Base-by-base conservation (phyloP, 2,888 invertebrate species). In the Oxycera nigricornis region DNA sequence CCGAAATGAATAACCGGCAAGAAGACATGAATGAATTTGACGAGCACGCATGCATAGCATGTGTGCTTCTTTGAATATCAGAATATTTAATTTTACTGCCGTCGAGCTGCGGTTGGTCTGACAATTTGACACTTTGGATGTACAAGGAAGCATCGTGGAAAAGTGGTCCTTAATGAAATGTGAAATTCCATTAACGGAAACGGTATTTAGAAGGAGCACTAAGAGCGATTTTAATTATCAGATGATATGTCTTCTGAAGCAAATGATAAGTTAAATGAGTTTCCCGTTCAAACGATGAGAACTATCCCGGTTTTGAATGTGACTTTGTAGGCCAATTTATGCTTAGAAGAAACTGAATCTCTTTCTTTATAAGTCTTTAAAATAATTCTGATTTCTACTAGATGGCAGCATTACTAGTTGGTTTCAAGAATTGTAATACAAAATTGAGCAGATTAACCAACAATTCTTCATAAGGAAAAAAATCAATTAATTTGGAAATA, bases 61-160 rank as follows among this genome's bases (percentile, higher is more conserved):
- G 30, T 59, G 1, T 59, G n/a, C 24, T 20, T 24, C 9, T 59
- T 59, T 30, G 1, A 26, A 59, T 28, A 9, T 11, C 59, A 30
- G 30, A 59, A 59, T 28, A n/a, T 26, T 59, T 17, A 59, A 59
- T 59, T 59, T n/a, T n/a, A n/a, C 22, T 11, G 30, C 26, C n/a
- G 22, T 30, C 17, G 20, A 59, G 4, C 59, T 59, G 59, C 30
- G 59, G 59, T 59, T 59, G 59, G 59, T 59, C 59, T 59, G 59
- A 59, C 59, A 59, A 59, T 59, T 59, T 59, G 59, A 59, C 59
- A 59, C 59, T 6, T 59, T 30, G 59, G 22, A 59, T 17, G 59
- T 2, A 59, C n/a, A 30, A 59, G 59, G 30, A 59, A 59, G 30
- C 30, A 11, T 28, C 17, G 7, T 26, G 28, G n/a, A 59, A 9